These are phyloP conservation scores for Sciurus vulgaris DNA, from an alignment of 2,797 vertebrate genomes.

Conservation along the genomic window DNA sequence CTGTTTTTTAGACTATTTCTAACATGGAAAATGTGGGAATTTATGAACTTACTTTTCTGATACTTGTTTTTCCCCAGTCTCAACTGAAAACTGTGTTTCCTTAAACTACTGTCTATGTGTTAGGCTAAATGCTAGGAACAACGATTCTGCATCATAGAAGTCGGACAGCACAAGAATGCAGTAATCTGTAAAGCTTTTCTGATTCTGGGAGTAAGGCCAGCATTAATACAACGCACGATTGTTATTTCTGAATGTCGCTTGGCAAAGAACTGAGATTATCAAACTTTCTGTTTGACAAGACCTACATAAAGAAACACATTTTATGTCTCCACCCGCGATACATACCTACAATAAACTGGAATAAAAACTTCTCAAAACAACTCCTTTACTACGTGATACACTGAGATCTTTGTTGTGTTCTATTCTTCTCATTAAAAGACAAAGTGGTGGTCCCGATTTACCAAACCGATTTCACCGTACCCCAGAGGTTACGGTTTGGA, in stretches of 20 bases:
- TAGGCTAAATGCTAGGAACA: conserved; percentile 8
- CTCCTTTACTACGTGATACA: not conserved
- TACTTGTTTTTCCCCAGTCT: conserved; percentile 24
- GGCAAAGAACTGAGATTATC: conserved; percentile 58
- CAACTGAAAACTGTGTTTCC: conserved; percentile 30
- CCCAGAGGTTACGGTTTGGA: not conserved
- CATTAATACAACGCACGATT: conserved; percentile 56
- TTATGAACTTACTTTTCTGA: conserved; percentile 34
- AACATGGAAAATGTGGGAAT: not conserved
- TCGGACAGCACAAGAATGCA: conserved; percentile 61
- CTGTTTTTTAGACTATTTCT: not conserved
- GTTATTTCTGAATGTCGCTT: conserved; percentile 68
- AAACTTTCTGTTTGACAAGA: conserved; percentile 63
- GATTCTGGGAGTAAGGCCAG: conserved; percentile 74
- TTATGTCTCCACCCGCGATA: not conserved
- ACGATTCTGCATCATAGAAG: conserved; percentile 2
- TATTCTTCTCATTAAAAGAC: not conserved
- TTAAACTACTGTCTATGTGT: conserved; percentile 7
- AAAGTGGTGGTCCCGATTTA: not conserved
- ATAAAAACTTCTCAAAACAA: conserved; percentile 32
- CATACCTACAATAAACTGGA: not conserved
- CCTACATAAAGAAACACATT: conserved; percentile 57
- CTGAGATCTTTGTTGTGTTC: not conserved
- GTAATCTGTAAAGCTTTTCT: conserved; percentile 61
- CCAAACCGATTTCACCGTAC: not conserved